Base-by-base conservation (phyloP, 1,140 invertebrate genomes). In the Bombus difficillimus region DNA sequence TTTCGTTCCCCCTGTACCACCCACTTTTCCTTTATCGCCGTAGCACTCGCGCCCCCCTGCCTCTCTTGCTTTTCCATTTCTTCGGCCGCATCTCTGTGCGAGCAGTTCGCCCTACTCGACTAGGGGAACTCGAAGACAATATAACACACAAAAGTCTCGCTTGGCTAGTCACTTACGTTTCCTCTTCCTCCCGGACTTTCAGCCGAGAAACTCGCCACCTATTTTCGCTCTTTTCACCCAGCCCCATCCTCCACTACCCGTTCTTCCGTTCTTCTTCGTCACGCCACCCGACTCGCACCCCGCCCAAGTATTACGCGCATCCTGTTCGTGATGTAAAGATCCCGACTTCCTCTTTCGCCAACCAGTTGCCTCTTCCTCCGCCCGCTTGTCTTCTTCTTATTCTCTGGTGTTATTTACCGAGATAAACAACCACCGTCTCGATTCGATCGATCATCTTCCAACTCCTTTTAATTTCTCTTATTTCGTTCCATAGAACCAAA, bases 111-210 rank as follows among this genome's bases (percentile, higher is more conserved):
- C 12, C 34, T 18, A 74, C 41, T 59, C 57, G 18, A 34, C 53
- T 13, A 80, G 34, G 43, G 15, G 53, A 77, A 66, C 59, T 76
- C 81, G 62, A 89, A 89, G 88, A 89, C 74, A 89, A 89, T 89
- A 86, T 89, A 89, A 89, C 88, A 83, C 84, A 53, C 47, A 72
- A 84, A 89, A 89, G 88, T 77, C 88, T 77, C 88, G 88, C 76
- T 89, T 89, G 88, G 88, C 88, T 81, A 89, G 88, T 89, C 88
- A 89, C 80, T 89, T 89, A 89, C 88, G 88, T 85, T 89, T 89
- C 88, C 88, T 89, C 59, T 89, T 89, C 73, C 88, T 86, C 78
- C 64, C 25, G 64, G 76, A 83, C 86, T 89, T 89, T 83, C 76
- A 89, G 68, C 84, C 73, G 85, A 69, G 85, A 89, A 76, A 34